These are phyloP conservation scores for Phthorimaea operculella DNA, from an alignment of 1,140 invertebrate species.

Conservation along the genomic window DNA sequence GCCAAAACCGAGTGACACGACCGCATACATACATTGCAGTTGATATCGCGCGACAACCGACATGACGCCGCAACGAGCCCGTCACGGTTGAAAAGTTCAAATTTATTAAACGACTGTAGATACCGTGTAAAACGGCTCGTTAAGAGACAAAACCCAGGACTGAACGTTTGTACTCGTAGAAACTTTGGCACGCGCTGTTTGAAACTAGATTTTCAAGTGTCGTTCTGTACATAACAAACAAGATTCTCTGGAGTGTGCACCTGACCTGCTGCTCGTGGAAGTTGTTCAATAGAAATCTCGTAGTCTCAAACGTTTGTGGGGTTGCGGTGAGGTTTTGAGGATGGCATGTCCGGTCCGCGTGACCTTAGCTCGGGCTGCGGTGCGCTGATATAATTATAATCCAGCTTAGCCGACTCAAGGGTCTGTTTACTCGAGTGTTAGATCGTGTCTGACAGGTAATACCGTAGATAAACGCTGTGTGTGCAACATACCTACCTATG, in stretches of 20 bases:
- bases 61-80: neutral
- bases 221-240: too few relatives aligned
- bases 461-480: neutral
- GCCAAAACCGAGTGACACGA: neutral
- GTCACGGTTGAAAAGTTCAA: neutral
- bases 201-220: too few relatives aligned
- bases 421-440: conserved; percentile 2
- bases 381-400: conserved; percentile 3
- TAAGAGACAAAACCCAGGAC: too few relatives aligned
- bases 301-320: too few relatives aligned
- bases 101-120: too few relatives aligned
- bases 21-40: conserved; percentile 1
- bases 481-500: neutral
- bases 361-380: neutral
- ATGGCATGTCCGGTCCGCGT: neutral
- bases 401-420: neutral
- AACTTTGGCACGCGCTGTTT: too few relatives aligned
- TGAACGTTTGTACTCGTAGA: too few relatives aligned
- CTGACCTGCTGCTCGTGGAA: too few relatives aligned
- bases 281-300: too few relatives aligned
- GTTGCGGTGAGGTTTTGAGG: neutral
- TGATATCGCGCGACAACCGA: neutral
- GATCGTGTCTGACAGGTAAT: conserved; percentile 4
- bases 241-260: too few relatives aligned
- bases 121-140: too few relatives aligned